Conservation (phyloP, 1,140 invertebrate species). For the Halesus radiatus region DNA sequence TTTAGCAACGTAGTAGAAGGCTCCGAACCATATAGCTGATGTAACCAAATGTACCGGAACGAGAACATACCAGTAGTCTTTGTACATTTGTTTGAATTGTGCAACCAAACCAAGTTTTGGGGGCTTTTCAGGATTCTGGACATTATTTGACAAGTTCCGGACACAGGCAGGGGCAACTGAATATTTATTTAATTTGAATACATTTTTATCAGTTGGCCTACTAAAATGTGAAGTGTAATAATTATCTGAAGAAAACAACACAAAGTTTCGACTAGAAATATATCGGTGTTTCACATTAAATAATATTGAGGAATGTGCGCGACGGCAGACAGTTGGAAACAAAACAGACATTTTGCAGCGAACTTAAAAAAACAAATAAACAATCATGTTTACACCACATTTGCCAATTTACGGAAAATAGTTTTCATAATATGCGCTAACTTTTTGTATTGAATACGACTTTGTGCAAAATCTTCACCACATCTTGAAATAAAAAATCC, state of each 20-base stretch:
- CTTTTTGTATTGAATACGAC: not conserved
- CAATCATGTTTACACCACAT: not conserved
- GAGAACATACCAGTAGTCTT: slow-evolving; percentile 95
- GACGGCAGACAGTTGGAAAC: slow-evolving; percentile 15
- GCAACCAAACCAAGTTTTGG: slow-evolving; percentile 76
- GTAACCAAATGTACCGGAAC: slow-evolving; percentile 91
- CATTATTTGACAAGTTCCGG: slow-evolving; percentile 25
- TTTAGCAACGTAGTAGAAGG: slow-evolving; percentile 89
- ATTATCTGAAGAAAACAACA: slow-evolving; percentile 1
- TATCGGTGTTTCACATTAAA: slow-evolving; percentile 9
- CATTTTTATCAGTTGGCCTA: not conserved
- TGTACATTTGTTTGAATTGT: slow-evolving; percentile 91
- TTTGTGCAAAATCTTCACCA: not conserved
- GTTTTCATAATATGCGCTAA: not conserved
- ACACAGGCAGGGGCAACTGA: not conserved
- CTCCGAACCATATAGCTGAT: slow-evolving; percentile 86
- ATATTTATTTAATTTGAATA: not conserved
- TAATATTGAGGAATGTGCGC: slow-evolving; percentile 8
- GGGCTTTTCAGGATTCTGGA: slow-evolving; percentile 11
- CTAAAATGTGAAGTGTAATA: slow-evolving; percentile 6
- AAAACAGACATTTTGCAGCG: slow-evolving; percentile 22
- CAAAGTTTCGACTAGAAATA: slow-evolving; percentile 6
- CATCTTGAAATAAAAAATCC: not conserved
- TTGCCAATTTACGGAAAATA: not conserved
- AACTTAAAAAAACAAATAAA: slow-evolving; percentile 11